These are phyloP conservation scores for Hippoglossus stenolepis DNA, from an alignment of 2,113 vertebrate genomes.

Conservation along the genomic window DNA sequence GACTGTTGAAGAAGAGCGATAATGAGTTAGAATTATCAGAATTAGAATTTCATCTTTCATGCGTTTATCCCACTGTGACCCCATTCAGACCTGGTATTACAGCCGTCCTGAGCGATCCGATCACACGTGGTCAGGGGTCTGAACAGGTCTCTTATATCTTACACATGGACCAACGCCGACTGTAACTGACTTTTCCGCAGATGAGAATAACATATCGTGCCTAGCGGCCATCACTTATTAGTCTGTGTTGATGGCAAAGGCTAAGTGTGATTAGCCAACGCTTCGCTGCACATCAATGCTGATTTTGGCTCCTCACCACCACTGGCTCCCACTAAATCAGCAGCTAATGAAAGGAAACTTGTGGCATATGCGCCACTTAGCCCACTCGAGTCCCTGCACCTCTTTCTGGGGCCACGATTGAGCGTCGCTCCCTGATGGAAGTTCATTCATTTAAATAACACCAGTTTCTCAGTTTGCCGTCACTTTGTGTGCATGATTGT, in stretches of 20 bases:
- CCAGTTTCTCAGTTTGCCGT: background rate
- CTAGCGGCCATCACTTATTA: constrained; percentile 58
- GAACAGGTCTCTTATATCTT: background rate
- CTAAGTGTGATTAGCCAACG: constrained; percentile 59
- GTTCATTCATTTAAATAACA: background rate
- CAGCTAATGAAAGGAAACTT: constrained; percentile 58
- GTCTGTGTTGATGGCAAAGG: constrained; percentile 59
- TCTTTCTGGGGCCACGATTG: background rate
- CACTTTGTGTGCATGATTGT: background rate
- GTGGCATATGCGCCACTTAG: constrained; percentile 48
- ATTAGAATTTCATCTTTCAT: too few relatives aligned
- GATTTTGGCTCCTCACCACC: constrained; percentile 48
- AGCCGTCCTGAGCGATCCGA: too few relatives aligned
- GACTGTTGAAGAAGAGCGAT: too few relatives aligned
- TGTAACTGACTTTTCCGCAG: constrained; percentile 7
- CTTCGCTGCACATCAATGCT: constrained; percentile 57
- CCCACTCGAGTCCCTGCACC: constrained; percentile 7
- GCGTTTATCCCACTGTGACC: too few relatives aligned
- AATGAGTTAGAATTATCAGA: too few relatives aligned
- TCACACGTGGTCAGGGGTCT: too few relatives aligned
- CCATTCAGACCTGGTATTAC: too few relatives aligned
- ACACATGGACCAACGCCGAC: constrained; percentile 10
- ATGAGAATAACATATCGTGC: background rate
- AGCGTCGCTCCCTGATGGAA: background rate
- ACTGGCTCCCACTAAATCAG: constrained; percentile 49